Conservation (phyloP, 2,797 vertebrate species). For the Sylvilagus floridanus region DNA sequence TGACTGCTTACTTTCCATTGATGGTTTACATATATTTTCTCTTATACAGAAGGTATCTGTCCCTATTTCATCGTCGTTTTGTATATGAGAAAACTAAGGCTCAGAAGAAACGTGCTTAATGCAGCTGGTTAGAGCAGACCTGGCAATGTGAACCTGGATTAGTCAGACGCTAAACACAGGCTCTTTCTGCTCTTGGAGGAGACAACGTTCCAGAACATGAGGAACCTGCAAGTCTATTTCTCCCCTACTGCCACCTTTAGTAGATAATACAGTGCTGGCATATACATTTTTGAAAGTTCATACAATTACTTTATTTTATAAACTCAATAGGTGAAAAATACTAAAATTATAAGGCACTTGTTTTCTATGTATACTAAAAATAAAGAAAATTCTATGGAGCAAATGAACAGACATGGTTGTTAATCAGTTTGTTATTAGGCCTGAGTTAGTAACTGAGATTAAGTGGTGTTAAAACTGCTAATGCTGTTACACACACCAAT, state of each 20-base stretch:
- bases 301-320: conserved; percentile 51
- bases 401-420: conserved; percentile 38
- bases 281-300: background rate
- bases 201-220: conserved; percentile 19
- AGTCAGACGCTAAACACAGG: background rate
- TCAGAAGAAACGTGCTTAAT: conserved; percentile 24
- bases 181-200: background rate
- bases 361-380: conserved; percentile 44
- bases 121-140: background rate
- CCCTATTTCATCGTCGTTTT: background rate
- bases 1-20: background rate
- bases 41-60: background rate
- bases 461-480: conserved; percentile 44
- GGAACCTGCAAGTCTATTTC: conserved; percentile 14
- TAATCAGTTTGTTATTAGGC: conserved; percentile 39
- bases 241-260: background rate
- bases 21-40: background rate
- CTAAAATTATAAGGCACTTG: conserved; percentile 48
- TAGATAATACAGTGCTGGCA: background rate
- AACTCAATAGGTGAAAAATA: conserved; percentile 28
- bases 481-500: conserved; percentile 39
- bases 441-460: conserved; percentile 30
- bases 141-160: background rate
- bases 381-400: conserved; percentile 31
- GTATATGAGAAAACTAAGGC: background rate